Conservation (phyloP, 2,888 invertebrate species). For the Orchestes rusci region DNA sequence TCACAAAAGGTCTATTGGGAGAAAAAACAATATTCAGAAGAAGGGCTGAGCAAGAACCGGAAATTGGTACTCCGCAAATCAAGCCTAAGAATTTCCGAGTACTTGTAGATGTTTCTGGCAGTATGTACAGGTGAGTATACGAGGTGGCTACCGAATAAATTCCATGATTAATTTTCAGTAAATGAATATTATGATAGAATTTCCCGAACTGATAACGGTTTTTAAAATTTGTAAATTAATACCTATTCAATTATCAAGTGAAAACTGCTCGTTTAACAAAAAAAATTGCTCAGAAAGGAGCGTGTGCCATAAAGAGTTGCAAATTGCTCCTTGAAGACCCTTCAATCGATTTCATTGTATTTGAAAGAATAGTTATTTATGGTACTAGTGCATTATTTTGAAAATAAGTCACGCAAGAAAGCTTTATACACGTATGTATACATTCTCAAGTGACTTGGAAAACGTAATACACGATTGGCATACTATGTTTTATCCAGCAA, state of each 20-base stretch:
- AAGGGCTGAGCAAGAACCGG: slow-evolving; percentile 78
- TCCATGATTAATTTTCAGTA: background rate
- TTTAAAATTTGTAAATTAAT: background rate
- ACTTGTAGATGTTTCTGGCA: slow-evolving; percentile 90
- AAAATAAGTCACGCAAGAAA: too few species aligned
- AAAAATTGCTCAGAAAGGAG: too few species aligned
- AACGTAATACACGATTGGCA: too few species aligned
- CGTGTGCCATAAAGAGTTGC: too few species aligned
- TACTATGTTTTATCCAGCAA: too few species aligned
- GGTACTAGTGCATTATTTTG: too few species aligned
- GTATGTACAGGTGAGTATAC: slow-evolving; percentile 71
- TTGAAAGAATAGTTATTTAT: too few species aligned
- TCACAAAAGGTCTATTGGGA: slow-evolving; percentile 75
- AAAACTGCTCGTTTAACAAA: too few species aligned
- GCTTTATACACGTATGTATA: too few species aligned
- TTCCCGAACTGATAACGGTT: background rate
- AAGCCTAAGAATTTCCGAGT: slow-evolving; percentile 82
- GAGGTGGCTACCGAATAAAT: background rate
- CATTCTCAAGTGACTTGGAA: too few species aligned
- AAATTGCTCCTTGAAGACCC: too few species aligned
- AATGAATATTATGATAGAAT: background rate
- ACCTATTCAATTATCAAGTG: background rate
- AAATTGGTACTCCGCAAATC: slow-evolving; percentile 77
- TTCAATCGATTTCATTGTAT: too few species aligned
- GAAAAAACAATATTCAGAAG: slow-evolving; percentile 86